Evolutionary conservation across 2,888 invertebrate species (phyloP).

Genomic region (Pammene fasciana): DNA sequence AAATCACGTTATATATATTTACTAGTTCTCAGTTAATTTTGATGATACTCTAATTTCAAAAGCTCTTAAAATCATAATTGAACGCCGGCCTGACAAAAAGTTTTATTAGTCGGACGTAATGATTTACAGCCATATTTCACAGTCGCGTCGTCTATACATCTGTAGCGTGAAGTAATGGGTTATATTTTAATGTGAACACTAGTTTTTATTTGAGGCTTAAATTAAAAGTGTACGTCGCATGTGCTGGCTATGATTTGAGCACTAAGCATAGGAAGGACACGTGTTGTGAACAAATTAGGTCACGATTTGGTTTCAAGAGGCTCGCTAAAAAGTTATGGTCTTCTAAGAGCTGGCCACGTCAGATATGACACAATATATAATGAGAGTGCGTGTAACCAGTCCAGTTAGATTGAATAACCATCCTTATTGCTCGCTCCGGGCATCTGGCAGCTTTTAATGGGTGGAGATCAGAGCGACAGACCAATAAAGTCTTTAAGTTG

Average conservation of each 20-base stretch:
- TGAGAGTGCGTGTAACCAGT: too few species aligned
- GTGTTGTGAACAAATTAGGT: constrained; percentile 24
- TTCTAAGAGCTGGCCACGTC: too few species aligned
- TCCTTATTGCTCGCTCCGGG: too few species aligned
- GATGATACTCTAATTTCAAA: constrained; percentile 47
- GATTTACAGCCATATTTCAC: constrained; percentile 75
- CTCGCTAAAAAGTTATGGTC: too few species aligned
- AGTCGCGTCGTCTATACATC: constrained; percentile 51
- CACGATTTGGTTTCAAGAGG: constrained; percentile 9
- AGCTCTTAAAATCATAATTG: constrained; percentile 50
- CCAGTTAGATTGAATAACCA: too few species aligned
- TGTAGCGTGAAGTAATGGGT: constrained; percentile 43
- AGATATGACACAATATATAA: too few species aligned
- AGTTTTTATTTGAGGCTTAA: constrained; percentile 25
- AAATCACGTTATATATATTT: not conserved
- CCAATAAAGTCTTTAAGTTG: too few species aligned
- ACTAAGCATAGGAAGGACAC: constrained; percentile 26
- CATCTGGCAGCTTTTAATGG: too few species aligned
- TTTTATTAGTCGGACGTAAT: constrained; percentile 63
- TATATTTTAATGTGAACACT: constrained; percentile 33
- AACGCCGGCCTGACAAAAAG: constrained; percentile 65
- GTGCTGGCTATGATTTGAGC: constrained; percentile 22
- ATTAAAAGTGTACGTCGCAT: constrained; percentile 2
- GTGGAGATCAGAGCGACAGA: too few species aligned
- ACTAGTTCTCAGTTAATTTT: constrained; percentile 28